Evolutionary conservation across 2,113 vertebrate genomes (phyloP).

Genomic region (Passer domesticus): DNA sequence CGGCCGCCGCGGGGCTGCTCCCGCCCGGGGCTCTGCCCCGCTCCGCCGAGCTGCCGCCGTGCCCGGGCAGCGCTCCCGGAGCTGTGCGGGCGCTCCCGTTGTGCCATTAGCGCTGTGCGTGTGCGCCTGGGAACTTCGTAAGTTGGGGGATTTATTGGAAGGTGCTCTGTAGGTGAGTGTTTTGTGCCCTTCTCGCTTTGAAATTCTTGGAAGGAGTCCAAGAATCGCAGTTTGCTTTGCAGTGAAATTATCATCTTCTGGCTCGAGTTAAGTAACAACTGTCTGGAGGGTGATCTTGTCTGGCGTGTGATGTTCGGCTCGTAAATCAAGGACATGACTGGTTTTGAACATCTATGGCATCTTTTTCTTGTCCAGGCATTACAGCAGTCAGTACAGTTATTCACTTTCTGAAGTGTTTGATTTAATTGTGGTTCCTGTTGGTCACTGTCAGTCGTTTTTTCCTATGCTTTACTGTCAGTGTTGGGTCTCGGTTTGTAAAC

Average conservation of each 20-base stretch:
- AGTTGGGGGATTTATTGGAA: not conserved
- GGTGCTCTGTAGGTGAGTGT: not conserved
- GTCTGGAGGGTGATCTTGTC: not conserved
- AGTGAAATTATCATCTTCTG: not conserved
- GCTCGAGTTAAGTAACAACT: not conserved
- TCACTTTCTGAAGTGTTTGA: not conserved
- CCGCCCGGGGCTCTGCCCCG: not conserved
- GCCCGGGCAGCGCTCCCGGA: not conserved
- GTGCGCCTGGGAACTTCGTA: not conserved
- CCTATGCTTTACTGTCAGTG: not conserved
- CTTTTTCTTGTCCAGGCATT: too few species aligned
- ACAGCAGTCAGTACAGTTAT: not conserved
- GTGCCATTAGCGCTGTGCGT: accelerated
- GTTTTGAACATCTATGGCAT: not conserved
- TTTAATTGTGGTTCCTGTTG: not conserved
- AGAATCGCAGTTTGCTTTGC: not conserved
- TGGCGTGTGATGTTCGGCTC: not conserved
- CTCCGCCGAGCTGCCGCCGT: not conserved
- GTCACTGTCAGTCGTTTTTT: not conserved
- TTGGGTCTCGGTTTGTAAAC: not conserved
- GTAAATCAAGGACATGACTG: not conserved
- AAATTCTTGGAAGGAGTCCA: not conserved
- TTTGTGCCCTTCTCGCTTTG: not conserved
- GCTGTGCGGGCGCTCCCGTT: not conserved
- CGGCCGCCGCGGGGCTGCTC: not conserved